Evolutionary conservation across 2,113 vertebrate species (phyloP), one percentile per base, ranked within the genome.

Genomic region (Myotis yumanensis): DNA sequence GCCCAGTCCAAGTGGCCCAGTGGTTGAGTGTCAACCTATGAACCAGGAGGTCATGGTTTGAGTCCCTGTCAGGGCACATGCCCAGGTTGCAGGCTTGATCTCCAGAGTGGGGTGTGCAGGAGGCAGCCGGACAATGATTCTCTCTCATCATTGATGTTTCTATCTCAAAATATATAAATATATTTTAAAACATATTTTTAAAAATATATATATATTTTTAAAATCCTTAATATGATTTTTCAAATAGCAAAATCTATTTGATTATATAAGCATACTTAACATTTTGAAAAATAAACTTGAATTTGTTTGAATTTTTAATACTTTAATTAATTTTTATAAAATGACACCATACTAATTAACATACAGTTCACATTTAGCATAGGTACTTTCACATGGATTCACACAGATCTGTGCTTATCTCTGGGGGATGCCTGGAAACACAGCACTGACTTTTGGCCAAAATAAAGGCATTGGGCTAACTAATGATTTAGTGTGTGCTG

Each of bases 281-380:
- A 23, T 51, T 77, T 43, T 3, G 82, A 62, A 92, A 95, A 89
- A 22, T 40, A 52, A 86, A 15, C 3, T 68, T 43, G 1, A 87
- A 92, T 73, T 62, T 94, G 0, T 23, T 85, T 68, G 1, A 51
- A 52, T 32, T 52, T 84, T 79, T 62, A 28, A 57, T 32, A 43
- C 72, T 83, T 82, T 69, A 59, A 35, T 81, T 69, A 59, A 35
- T 86, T 95, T 94, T 85, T 43, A 66, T 51, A 57, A 59, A 62
- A 46, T 35, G 32, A 8, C 20, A 73, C 25, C 73, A 48, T 81
- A 59, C 23, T 48, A 30, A 43, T 59, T 40, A 88, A 43, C 46
- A 93, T 62, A 68, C 23, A 30, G 16, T 10, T 66, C 37, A 18
- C 7, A n/a, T 30, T n/a, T 66, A 89, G 14, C 2, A 75, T 86